Base-by-base conservation (phyloP, 2,888 invertebrate genomes). In the Orthosia incerta region DNA sequence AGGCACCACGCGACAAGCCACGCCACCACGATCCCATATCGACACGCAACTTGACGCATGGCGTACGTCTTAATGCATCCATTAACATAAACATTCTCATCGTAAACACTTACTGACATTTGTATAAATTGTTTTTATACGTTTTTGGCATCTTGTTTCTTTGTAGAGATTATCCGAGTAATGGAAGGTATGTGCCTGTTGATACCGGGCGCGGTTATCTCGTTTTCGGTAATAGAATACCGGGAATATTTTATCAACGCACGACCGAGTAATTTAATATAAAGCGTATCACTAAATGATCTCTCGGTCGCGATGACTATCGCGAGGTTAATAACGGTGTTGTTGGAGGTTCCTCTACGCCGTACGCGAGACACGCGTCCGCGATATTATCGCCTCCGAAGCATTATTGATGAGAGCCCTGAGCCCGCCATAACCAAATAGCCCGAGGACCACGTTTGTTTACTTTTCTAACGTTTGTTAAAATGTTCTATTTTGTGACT, bases 221-320 rank as follows among this genome's bases (percentile, higher is more conserved):
- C 89, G 91, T 93, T 96, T 95, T 95, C 89, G 95, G 96, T 96
- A 96, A 96, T 95, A 95, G 95, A 95, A 96, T 95, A 96, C 95
- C 90, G 88, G 88, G 94, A 94, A 95, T 95, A 95, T 95, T 95
- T 95, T 95, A 96, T 95, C 96, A 95, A 94, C 93, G 93, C 96
- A 96, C 95, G 96, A 95, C 95, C 95, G 93, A 95, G 96, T 96
- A 96, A 96, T 96, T 96, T 96, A 96, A 96, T 96, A 96, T 96
- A 96, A 96, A 96, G 93, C 95, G 95, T 96, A 96, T 96, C 96
- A 95, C 95, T 94, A 94, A 95, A 95, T 95, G 95, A 96, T 96
- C 96, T 95, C 93, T 91, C 87, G 88, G 91, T 90, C 86, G 90
- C 93, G 96, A 96, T 96, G 92, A 92, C 89, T 96, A 96, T 96